These are phyloP conservation scores for Helarctos malayanus DNA, from an alignment of 2,797 vertebrate species.

Conservation along the genomic window DNA sequence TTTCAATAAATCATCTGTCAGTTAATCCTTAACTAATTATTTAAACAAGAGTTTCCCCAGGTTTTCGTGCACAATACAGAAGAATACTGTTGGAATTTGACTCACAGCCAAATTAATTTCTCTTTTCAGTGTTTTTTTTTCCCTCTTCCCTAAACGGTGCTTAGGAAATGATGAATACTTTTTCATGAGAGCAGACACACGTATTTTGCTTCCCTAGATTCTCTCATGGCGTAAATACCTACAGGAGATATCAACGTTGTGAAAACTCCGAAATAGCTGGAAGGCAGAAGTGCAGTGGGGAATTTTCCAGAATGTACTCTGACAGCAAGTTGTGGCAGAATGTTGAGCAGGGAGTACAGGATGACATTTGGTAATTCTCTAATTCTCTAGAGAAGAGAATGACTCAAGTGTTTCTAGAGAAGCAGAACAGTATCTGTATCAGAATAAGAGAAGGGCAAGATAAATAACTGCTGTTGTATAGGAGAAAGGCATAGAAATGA, in stretches of 20 bases:
- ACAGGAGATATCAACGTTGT: neutral
- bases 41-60: neutral
- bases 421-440: neutral
- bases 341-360: neutral
- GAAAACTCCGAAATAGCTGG: neutral
- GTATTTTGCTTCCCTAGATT: neutral
- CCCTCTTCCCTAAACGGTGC: neutral
- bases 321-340: constrained; percentile 13
- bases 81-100: constrained; percentile 19
- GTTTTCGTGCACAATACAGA: neutral
- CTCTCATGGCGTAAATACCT: neutral
- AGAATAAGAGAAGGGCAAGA: neutral
- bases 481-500: neutral
- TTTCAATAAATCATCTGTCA: neutral
- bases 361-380: neutral
- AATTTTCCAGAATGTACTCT: neutral
- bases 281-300: neutral
- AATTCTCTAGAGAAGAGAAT: constrained; percentile 26
- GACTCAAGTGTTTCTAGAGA: constrained; percentile 47
- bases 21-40: neutral
- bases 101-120: constrained; percentile 30
- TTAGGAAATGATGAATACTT: neutral
- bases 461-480: constrained; percentile 23
- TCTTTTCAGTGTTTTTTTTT: neutral
- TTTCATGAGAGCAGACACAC: neutral